Percentiles rank a stretch among this genome's conserved stretches.
Evolutionary conservation across 2,113 vertebrate genomes (phyloP).

Genomic region (Rafetus swinhoei): DNA sequence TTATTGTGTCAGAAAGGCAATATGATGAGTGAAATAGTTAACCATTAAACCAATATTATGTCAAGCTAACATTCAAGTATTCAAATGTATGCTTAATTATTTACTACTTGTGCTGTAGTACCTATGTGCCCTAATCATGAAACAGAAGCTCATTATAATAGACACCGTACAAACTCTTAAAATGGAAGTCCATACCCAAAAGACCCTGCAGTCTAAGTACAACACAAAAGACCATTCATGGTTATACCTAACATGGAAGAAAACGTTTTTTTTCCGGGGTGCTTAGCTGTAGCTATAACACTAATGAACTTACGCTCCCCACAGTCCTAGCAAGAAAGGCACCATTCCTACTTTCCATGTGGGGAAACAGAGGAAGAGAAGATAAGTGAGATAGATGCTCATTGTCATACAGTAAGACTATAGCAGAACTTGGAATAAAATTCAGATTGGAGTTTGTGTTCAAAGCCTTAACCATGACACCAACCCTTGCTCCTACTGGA

Average conservation of each 20-base stretch:
- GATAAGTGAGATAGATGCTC: not conserved
- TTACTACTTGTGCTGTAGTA: rapidly evolving
- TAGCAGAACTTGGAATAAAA: not conserved
- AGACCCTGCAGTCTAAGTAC: not conserved
- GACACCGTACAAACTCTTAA: not conserved
- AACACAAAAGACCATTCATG: not conserved
- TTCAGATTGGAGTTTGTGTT: not conserved
- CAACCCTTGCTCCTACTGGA: not conserved
- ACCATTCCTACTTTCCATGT: not conserved
- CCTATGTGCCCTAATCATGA: not conserved
- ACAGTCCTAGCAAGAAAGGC: not conserved
- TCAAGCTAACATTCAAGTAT: not conserved
- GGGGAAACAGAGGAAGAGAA: not conserved
- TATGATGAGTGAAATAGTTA: not conserved
- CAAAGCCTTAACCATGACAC: not conserved
- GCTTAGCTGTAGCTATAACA: not conserved
- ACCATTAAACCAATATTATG: not conserved
- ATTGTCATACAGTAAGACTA: not conserved
- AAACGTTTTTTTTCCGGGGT: not conserved
- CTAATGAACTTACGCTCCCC: not conserved
- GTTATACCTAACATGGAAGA: rapidly evolving
- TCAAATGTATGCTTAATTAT: not conserved
- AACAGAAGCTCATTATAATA: not conserved
- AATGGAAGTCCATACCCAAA: not conserved
- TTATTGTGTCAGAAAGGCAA: not conserved